Evolutionary conservation across 2,797 vertebrate genomes (phyloP).

Genomic region (Tapirus indicus): DNA sequence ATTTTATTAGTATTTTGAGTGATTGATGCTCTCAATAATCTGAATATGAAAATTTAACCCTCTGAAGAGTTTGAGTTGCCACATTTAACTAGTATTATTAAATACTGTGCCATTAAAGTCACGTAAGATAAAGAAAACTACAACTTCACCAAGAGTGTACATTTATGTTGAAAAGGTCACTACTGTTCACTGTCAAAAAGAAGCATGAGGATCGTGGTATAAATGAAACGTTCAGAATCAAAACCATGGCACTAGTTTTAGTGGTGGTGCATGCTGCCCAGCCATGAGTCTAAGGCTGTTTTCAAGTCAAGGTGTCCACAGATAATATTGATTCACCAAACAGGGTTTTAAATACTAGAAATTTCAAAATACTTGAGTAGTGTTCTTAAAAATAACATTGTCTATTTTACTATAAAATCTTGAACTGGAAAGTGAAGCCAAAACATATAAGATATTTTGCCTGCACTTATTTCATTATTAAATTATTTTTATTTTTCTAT

Average conservation of each 20-base stretch:
- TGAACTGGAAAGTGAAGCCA: not conserved
- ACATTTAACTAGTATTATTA: not conserved
- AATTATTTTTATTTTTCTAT: not conserved
- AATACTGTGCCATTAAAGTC: not conserved
- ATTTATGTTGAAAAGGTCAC: not conserved
- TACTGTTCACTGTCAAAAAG: no score
- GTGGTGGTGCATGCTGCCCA: rapidly evolving
- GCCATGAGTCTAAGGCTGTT: not conserved
- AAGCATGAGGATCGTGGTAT: rapidly evolving
- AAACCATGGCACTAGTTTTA: rapidly evolving
- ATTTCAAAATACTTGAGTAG: not conserved
- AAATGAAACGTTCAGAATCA: rapidly evolving
- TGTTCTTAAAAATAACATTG: not conserved
- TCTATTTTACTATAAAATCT: not conserved
- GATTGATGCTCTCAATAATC: rapidly evolving
- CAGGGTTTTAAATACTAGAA: not conserved
- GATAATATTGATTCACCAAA: not conserved
- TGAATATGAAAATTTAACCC: not conserved
- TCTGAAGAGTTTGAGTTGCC: not conserved
- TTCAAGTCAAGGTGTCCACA: not conserved
- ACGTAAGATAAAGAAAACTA: not conserved
- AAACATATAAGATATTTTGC: not conserved
- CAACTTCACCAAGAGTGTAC: rapidly evolving
- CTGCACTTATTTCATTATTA: not conserved
- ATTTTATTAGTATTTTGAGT: not conserved